These are phyloP conservation scores for Andrena dorsata DNA, from an alignment of 2,888 invertebrate genomes.

Conservation along the genomic window DNA sequence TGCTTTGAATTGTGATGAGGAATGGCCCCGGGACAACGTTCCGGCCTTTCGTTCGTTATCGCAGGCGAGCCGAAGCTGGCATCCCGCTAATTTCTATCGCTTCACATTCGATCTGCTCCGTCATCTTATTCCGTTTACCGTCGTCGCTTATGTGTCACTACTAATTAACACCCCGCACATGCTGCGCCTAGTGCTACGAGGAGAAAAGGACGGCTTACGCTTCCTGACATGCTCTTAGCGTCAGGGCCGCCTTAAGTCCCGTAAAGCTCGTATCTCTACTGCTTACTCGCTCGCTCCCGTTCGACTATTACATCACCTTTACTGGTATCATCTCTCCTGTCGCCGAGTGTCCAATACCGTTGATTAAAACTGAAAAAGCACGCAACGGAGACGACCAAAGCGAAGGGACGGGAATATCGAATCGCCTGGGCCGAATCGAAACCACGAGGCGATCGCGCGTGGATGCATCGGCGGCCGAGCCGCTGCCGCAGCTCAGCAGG, in stretches of 20 bases:
- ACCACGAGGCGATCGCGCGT: not conserved
- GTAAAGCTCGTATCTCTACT: not conserved
- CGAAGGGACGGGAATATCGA: not conserved
- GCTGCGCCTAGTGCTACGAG: constrained; percentile 24
- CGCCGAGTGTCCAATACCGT: not conserved
- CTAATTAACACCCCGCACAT: constrained; percentile 53
- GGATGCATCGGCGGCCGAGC: constrained; percentile 16
- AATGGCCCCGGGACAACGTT: constrained; percentile 43
- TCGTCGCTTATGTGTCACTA: constrained; percentile 38
- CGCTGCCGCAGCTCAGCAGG: constrained; percentile 17
- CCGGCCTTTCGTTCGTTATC: constrained; percentile 18
- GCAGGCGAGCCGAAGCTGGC: not conserved
- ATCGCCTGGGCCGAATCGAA: not conserved
- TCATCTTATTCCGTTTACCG: constrained; percentile 37
- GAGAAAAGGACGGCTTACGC: constrained; percentile 45
- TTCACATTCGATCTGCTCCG: constrained; percentile 19
- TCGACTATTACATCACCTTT: not conserved
- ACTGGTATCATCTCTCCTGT: not conserved
- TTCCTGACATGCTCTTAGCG: constrained; percentile 34
- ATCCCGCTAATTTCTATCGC: constrained; percentile 32
- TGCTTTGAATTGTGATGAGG: constrained; percentile 59
- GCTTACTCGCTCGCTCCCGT: too few relatives aligned
- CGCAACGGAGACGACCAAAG: not conserved
- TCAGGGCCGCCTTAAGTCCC: constrained; percentile 26
- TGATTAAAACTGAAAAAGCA: not conserved